Percentiles rank a stretch among this genome's conserved stretches.
phyloP scores from a whole-genome alignment of 37 sponge, comb jelly and placozoan genomes.

The Eunapius fragilis region DNA sequence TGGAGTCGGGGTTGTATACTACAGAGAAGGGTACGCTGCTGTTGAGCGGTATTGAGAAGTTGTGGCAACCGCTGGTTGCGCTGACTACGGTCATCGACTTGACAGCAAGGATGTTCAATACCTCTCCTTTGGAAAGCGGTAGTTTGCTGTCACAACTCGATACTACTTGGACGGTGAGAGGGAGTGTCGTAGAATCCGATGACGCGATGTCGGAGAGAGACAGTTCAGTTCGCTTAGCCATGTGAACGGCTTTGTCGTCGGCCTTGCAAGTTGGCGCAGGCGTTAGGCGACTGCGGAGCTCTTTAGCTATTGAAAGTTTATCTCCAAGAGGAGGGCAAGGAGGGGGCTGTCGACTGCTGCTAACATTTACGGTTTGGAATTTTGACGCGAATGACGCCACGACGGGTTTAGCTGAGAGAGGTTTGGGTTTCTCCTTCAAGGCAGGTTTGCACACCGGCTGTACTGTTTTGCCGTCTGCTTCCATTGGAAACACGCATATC shows the following conservation, averaged over 20 bases:
- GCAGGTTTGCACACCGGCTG: background rate
- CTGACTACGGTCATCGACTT: background rate
- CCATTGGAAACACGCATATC: background rate
- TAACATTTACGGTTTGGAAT: background rate
- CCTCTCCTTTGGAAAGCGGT: background rate
- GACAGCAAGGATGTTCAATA: background rate
- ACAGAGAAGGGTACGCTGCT: background rate
- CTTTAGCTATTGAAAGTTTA: background rate
- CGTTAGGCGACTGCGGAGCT: background rate
- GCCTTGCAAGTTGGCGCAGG: background rate
- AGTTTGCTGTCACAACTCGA: background rate
- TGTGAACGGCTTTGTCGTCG: background rate
- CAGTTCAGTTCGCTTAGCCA: background rate
- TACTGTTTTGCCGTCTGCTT: background rate
- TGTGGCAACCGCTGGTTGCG: background rate
- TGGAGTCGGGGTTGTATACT: background rate
- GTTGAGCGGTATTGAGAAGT: background rate
- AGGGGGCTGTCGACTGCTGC: background rate
- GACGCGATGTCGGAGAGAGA: background rate
- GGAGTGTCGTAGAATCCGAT: background rate
- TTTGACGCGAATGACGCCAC: background rate
- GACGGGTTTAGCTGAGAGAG: background rate
- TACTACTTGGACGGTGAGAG: background rate
- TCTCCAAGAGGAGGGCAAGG: background rate
- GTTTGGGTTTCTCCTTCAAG: background rate